phyloP scores from a whole-genome alignment of 2,888 invertebrate genomes.

The Drosophila fulvimacula region DNA sequence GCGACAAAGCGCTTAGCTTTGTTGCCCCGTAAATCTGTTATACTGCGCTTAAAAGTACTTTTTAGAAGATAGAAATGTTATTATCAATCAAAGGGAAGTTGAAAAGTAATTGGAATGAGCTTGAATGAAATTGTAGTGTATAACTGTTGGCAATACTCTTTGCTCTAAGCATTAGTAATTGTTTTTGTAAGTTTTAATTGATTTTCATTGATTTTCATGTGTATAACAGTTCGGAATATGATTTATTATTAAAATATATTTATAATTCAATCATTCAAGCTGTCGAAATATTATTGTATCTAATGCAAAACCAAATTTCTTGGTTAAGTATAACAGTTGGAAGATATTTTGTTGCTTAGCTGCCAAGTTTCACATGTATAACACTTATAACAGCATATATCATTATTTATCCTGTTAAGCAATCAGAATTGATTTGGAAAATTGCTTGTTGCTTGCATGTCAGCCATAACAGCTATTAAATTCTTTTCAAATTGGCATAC shows the following conservation, averaged over 20 bases:
- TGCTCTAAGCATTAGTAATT: background rate
- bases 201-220: too few species aligned
- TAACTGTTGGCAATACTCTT: background rate
- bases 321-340: background rate
- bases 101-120: background rate
- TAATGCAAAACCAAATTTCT: background rate
- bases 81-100: background rate
- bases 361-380: background rate
- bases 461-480: background rate
- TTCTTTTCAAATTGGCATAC: background rate
- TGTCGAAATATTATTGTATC: background rate
- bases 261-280: background rate
- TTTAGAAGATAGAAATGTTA: background rate
- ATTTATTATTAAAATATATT: background rate
- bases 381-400: background rate
- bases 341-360: too few species aligned
- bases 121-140: background rate
- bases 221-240: background rate
- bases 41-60: background rate
- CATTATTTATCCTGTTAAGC: background rate
- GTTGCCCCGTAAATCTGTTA: background rate
- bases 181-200: too few species aligned
- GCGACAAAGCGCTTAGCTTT: conserved; percentile 18
- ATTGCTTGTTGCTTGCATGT: background rate
- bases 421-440: background rate